Base-by-base conservation (phyloP, 2,888 invertebrate species). In the Noctua janthina region DNA sequence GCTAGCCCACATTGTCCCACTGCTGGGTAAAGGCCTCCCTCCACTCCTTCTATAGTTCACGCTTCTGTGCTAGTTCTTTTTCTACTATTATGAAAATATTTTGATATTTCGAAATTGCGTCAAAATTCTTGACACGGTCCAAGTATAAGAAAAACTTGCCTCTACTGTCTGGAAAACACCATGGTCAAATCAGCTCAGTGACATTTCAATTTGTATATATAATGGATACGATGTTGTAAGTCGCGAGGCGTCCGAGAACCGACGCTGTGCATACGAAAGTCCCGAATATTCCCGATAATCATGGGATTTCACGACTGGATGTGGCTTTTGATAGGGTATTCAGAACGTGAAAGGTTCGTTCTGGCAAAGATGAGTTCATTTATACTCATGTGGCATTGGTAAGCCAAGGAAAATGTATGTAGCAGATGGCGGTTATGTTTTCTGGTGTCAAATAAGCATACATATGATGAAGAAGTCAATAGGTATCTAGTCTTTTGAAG, bases 131-230 rank as follows among this genome's bases (percentile, higher is more conserved):
- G 17, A 67, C 23, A 64, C n/a, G 15, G 46, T 70, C 51, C 49
- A 2, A 39, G 51, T 76, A 68, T 13, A 54, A 35, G 46, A 46
- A 83, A 76, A 85, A 81, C 66, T 82, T 74, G 69, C 71, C 29
- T 23, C 68, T 72, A 76, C 70, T 76, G 70, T 78, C 81, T 89
- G 79, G 82, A 88, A 87, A 85, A 87, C 78, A 74, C 81, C 88
- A 88, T 89, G 90, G 87, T 87, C 89, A 91, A 94, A 94, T 93
- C 91, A 91, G 87, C 84, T 87, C 86, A 87, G 90, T 93, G 94
- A 94, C 93, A 91, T 94, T 94, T 94, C 94, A 94, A 94, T 94
- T 94, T 94, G 92, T 93, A 92, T 92, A 92, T 94, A 94, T 94
- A 94, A 94, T 93, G 91, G 91, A 78, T 82, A 87, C 77, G 79